Evolutionary conservation across 2,888 invertebrate genomes (phyloP).

Genomic region (Linyphia triangularis): DNA sequence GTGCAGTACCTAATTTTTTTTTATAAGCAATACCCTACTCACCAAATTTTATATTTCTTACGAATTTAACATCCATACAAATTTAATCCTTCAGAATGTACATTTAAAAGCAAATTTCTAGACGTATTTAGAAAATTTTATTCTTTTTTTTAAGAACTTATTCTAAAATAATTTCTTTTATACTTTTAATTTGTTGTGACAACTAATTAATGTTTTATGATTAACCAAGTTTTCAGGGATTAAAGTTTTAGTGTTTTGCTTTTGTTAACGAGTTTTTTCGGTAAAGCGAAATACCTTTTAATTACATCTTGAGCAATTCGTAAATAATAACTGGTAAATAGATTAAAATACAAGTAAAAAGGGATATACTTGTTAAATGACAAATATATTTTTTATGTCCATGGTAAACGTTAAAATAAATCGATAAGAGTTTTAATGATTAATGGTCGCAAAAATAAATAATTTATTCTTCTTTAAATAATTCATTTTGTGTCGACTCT

Average conservation of each 20-base stretch:
- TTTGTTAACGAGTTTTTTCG: constrained; percentile 15
- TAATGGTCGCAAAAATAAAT: neutral
- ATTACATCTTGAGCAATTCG: constrained; percentile 4
- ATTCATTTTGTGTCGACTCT: neutral
- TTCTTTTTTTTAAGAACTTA: neutral
- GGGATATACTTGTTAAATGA: neutral
- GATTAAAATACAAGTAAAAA: constrained; percentile 12
- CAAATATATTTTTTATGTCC: neutral
- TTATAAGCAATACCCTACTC: too few relatives aligned
- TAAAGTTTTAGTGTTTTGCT: constrained; percentile 20
- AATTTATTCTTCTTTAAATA: neutral
- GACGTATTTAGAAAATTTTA: neutral
- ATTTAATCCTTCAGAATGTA: too few relatives aligned
- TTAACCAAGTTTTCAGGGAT: constrained; percentile 36
- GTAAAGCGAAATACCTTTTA: neutral
- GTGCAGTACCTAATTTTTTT: too few relatives aligned
- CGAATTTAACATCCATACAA: too few relatives aligned
- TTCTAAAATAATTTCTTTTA: constrained; percentile 3
- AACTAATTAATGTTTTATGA: constrained; percentile 52
- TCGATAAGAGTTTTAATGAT: neutral
- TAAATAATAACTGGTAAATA: constrained; percentile 33
- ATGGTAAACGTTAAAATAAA: neutral
- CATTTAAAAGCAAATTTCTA: neutral
- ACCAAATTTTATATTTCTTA: too few relatives aligned
- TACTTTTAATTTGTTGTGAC: neutral